These are phyloP conservation scores for Lacerta bilineata DNA, from an alignment of 2,797 vertebrate species.

Conservation along the genomic window DNA sequence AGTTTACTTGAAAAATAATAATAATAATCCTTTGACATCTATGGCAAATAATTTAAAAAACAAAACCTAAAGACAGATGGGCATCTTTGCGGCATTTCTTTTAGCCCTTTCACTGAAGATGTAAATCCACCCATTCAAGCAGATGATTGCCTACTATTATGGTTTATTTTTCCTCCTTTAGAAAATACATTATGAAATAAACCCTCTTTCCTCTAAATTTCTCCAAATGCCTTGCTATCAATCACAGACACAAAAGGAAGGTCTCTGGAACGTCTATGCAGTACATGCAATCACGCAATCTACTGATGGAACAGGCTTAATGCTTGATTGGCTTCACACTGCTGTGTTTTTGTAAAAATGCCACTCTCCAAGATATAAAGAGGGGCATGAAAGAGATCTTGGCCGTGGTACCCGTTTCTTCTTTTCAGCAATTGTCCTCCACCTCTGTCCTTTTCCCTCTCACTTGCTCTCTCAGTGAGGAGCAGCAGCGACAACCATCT, in stretches of 20 bases:
- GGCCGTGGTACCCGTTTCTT: not conserved
- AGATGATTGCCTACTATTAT: slow-evolving; percentile 43
- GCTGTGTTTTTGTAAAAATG: not conserved
- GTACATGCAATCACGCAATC: not conserved
- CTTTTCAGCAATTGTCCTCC: not conserved
- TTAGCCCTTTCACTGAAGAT: slow-evolving; percentile 39
- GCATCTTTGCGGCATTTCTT: slow-evolving; percentile 43
- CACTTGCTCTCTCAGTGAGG: not conserved
- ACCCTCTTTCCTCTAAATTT: slow-evolving; percentile 40
- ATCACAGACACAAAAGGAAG: not conserved
- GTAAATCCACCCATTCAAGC: slow-evolving; percentile 49
- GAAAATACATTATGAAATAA: slow-evolving; percentile 39
- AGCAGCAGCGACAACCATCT: no score
- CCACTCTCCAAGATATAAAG: not conserved
- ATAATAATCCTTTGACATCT: slow-evolving; percentile 22
- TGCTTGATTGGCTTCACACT: not conserved
- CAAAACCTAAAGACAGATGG: slow-evolving; percentile 35
- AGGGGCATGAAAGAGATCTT: not conserved
- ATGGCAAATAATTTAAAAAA: slow-evolving; percentile 24
- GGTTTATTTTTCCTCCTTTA: slow-evolving; percentile 38
- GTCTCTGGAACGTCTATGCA: slow-evolving; percentile 12
- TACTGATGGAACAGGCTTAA: not conserved
- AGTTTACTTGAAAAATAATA: slow-evolving; percentile 1
- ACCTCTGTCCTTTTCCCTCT: not conserved
- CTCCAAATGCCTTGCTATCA: slow-evolving; percentile 44